A percentile compares a stretch with the other conserved stretches of the same genome.
phyloP scores from a whole-genome alignment of 2,888 invertebrate genomes.

The Sericinus montela region DNA sequence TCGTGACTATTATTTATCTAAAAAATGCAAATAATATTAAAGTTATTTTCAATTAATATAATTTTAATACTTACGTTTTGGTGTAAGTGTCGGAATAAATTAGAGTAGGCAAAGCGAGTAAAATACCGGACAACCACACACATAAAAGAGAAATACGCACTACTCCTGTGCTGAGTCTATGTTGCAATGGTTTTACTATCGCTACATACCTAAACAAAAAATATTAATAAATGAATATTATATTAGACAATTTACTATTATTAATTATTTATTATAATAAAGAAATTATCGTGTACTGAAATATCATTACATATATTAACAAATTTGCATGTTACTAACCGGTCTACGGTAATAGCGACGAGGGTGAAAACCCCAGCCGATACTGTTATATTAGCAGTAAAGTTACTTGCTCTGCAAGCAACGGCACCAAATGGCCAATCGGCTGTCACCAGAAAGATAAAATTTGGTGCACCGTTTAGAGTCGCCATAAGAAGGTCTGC shows the following conservation, averaged over 20 bases:
- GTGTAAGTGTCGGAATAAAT: constrained; percentile 88
- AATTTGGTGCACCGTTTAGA: constrained; percentile 93
- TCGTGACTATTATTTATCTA: no score
- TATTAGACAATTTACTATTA: no score
- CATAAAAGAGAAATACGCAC: constrained; percentile 85
- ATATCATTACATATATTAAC: no score
- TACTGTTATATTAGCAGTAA: constrained; percentile 93
- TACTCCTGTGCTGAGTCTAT: constrained; percentile 87
- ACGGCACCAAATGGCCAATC: constrained; percentile 92
- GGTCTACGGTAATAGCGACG: constrained; percentile 94
- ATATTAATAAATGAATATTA: background rate
- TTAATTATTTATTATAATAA: no score
- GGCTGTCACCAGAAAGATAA: constrained; percentile 90
- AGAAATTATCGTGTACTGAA: no score
- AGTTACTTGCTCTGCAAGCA: constrained; percentile 93
- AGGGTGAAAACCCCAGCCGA: constrained; percentile 95
- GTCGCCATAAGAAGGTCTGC: constrained; percentile 92
- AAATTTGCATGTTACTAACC: no score
- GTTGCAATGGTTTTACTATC: constrained; percentile 92
- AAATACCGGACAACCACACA: constrained; percentile 89
- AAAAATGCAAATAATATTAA: no score
- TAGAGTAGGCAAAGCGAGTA: constrained; percentile 88
- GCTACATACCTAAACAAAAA: constrained; percentile 87
- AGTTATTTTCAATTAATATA: no score
- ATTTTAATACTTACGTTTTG: constrained; percentile 79